Evolutionary conservation across 2,797 vertebrate species (phyloP).

Genomic region (Micromesistius poutassou): DNA sequence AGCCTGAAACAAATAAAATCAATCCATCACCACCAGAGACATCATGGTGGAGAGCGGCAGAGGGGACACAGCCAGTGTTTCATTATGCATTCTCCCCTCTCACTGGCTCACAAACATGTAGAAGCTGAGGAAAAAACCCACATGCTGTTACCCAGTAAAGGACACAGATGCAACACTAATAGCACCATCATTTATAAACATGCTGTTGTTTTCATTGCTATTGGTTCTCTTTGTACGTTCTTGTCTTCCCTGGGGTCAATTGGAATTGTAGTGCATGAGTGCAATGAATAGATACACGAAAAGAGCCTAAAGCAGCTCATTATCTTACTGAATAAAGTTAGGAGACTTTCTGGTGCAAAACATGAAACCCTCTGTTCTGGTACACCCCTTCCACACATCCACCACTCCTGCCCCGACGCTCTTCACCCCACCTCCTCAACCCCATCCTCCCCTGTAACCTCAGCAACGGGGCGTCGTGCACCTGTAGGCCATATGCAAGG

Average conservation of each 20-base stretch:
- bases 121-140: not conserved
- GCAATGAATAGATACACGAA: not conserved
- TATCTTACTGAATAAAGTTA: not conserved
- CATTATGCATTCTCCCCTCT: conserved; percentile 29
- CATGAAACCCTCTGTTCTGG: not conserved
- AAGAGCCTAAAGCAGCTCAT: not conserved
- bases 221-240: not conserved
- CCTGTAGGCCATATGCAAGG: conserved; percentile 87
- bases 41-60: conserved; percentile 15
- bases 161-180: not conserved
- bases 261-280: not conserved
- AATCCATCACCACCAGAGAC: conserved; percentile 25
- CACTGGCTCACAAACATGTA: not conserved
- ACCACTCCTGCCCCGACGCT: not conserved
- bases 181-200: not conserved
- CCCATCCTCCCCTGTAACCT: conserved; percentile 80
- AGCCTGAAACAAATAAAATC: conserved; percentile 26
- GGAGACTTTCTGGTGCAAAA: not conserved
- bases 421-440: conserved; percentile 28
- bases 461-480: conserved; percentile 77
- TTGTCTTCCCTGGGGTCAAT: not conserved
- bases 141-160: not conserved
- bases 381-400: not conserved
- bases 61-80: conserved; percentile 23
- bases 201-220: conserved; percentile 16